Evolutionary conservation across 2,888 invertebrate species (phyloP), one percentile per base, ranked within the genome.

Genomic region (Tachina fera): DNA sequence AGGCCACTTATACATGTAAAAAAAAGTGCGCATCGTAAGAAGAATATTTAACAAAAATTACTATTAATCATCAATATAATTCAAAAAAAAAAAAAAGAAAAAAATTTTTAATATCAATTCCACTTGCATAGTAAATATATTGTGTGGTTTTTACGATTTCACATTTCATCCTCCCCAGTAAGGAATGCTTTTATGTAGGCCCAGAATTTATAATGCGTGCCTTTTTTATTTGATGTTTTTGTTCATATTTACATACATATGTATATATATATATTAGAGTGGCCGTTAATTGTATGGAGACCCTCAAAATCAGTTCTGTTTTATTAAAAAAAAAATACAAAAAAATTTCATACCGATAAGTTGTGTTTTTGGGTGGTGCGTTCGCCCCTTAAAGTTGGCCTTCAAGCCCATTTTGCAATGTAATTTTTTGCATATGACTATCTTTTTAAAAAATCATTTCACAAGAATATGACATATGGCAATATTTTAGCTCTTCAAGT

Each of bases 81-180:
- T 1, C 14, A 19, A 5, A 58, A 19, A 58, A 13, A 19, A 45
- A 47, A 58, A 16, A n/a, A 71, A 2, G 10, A 22, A 22, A 6
- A 47, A 3, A 14, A 9, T 72, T 60, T 51, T 22, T 11, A 63
- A 45, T 43, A 45, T 31, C 1, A 31, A 61, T 31, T n/a, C n/a
- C 31, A 53, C 61, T 77, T 68, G 60, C 51, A 68, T 61, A 68
- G 6, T n/a, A 68, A 68, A 60, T n/a, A 56, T 22, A 70, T 31
- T 58, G 58, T n/a, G 31, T 63, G 49, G 4, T n/a, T 71, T 76
- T 84, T 60, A 31, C 31, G 31, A 31, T 60, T 72, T 80, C 67
- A 71, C 71, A 80, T 61, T 61, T 31, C 16, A 70, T 61, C 16
- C 60, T 78, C 1, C 53, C 22, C 14, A 70, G 31, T 70, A 43